A percentile compares a stretch with the other conserved stretches of the same genome.
Conservation (phyloP, 2,797 vertebrate genomes). For the Enteromius unitaeniatus region DNA sequence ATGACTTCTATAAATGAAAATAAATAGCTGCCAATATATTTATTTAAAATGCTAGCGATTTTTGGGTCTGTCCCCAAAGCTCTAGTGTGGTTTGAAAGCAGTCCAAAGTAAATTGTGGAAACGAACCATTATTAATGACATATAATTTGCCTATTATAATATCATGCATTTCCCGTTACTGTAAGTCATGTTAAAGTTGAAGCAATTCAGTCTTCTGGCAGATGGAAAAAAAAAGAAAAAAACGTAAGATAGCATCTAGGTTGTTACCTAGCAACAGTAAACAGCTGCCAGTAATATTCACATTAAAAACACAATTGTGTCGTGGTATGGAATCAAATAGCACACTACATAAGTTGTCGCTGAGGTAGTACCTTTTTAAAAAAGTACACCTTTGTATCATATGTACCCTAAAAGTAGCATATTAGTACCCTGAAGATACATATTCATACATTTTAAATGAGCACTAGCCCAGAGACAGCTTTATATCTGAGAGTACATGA, state of each 20-base stretch:
- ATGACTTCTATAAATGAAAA: not conserved
- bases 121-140: not conserved
- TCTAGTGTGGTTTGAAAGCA: not conserved
- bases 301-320: not conserved
- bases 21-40: not conserved
- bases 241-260: not conserved
- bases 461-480: not conserved
- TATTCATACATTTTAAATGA: not conserved
- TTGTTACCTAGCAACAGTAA: not conserved
- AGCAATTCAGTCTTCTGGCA: slow-evolving; percentile 1
- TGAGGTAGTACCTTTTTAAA: not conserved
- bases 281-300: not conserved
- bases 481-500: not conserved
- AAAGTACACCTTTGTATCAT: not conserved
- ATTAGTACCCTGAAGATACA: not conserved
- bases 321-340: not conserved
- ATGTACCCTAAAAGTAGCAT: not conserved
- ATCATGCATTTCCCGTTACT: not conserved
- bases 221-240: not conserved
- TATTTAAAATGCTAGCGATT: not conserved
- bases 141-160: not conserved
- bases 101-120: not conserved
- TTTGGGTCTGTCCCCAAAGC: not conserved
- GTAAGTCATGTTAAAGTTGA: not conserved
- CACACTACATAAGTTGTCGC: not conserved